Evolutionary conservation across 2,888 invertebrate genomes (phyloP).

Genomic region (Silvanus unidentatus): DNA sequence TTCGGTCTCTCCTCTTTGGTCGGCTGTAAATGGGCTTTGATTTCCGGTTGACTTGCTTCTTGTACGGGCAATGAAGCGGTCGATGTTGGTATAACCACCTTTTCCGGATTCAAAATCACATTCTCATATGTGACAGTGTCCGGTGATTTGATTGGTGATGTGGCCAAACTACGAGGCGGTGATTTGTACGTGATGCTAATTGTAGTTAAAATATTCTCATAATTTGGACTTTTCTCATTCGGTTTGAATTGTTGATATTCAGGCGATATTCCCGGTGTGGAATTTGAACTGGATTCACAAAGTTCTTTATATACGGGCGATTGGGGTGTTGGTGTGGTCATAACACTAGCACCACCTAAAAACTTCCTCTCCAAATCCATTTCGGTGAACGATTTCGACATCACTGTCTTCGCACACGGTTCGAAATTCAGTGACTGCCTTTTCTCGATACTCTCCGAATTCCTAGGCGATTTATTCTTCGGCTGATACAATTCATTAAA

Average conservation of each 20-base stretch:
- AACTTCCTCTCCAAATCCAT: slow-evolving; percentile 33
- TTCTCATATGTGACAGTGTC: slow-evolving; percentile 54
- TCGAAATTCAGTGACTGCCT: slow-evolving; percentile 42
- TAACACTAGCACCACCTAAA: slow-evolving; percentile 28
- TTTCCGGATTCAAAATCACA: slow-evolving; percentile 51
- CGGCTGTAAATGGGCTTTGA: slow-evolving; percentile 13
- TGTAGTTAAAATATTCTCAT: slow-evolving; percentile 56
- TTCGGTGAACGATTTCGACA: slow-evolving; percentile 41
- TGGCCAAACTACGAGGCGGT: slow-evolving; percentile 48
- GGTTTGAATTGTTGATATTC: slow-evolving; percentile 22
- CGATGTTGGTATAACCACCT: slow-evolving; percentile 51
- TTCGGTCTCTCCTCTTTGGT: slow-evolving; percentile 36
- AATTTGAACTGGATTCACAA: slow-evolving; percentile 38
- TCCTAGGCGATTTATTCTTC: slow-evolving; percentile 42
- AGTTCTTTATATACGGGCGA: slow-evolving; percentile 41
- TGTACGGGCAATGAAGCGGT: slow-evolving; percentile 55
- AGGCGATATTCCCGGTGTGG: slow-evolving; percentile 31
- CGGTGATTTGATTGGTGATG: slow-evolving; percentile 28
- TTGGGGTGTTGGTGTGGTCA: slow-evolving; percentile 39
- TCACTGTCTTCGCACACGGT: slow-evolving; percentile 15
- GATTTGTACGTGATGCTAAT: slow-evolving; percentile 69
- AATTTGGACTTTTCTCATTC: slow-evolving; percentile 17
- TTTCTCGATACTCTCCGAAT: slow-evolving; percentile 36
- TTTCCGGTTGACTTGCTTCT: slow-evolving; percentile 51
- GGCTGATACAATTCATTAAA: slow-evolving; percentile 37